Evolutionary conservation across 2,888 invertebrate genomes (phyloP), one percentile per base, ranked within the genome.

Genomic region (Malthinus seriepunctatus): DNA sequence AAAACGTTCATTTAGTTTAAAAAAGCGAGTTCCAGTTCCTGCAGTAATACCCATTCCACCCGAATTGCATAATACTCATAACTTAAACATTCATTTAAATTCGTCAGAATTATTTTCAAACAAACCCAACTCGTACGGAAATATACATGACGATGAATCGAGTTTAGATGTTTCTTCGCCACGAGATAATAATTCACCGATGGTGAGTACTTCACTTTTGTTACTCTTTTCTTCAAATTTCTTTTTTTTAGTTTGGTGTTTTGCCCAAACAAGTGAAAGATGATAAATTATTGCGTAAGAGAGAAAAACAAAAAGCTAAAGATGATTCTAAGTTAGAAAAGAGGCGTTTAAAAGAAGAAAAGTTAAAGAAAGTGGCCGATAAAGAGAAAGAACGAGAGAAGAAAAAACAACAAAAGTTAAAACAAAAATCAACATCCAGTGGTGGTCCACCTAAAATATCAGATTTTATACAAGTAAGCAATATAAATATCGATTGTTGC

Each of bases 321-420:
- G 88, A 89, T 67, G 87, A 88, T 67, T 88, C 88, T 57, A 89
- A 89, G 67, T 63, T 78, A 52, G 88, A 89, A 69, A 89, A 89
- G 71, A 69, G 88, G 33, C 80, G 88, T 51, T 80, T 86, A 59
- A 89, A 89, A 72, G 88, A 89, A 69, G 88, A 86, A 62, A 85
- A 86, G 65, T 67, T 84, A 15, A 81, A 84, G 65, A 86, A 86
- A 72, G 80, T 84, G 49, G 82, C 83, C 7, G 89, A 89, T 68
- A 87, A 86, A 68, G 84, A 84, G 66, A 81, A 83, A 51, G 86
- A 86, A 70, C 74, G 83, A 38, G 84, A 84, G 63, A 84, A 83
- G 71, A 87, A 87, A 70, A 87, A 87, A 65, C 85, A 86, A 67
- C 84, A 84, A 65, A 87, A 86, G 70, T 81, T 84, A 67, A 85